Base-by-base conservation (phyloP, 1,140 invertebrate species). In the Macrosteles quadrilineatus region DNA sequence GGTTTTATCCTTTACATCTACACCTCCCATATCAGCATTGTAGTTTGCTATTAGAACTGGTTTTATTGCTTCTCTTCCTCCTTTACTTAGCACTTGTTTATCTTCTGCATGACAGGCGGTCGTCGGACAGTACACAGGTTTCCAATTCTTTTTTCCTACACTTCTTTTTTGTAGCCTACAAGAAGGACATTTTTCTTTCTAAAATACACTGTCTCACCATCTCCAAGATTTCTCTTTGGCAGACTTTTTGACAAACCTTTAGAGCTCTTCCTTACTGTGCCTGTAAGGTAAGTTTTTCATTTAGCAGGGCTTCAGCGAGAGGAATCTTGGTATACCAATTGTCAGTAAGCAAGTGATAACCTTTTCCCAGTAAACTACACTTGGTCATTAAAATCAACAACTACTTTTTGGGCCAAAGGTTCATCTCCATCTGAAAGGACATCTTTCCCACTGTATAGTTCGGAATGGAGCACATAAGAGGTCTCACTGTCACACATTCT, bases 1-100 rank as follows among this genome's bases (percentile, higher is more conserved):
- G n/a, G 65, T 45, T 45, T 67, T 67, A 29, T 67, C 65, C 40
- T 67, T 67, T 11, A n/a, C 19, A 29, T 67, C 65, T 12, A 67
- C 65, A 17, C 65, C 65, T 21, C 40, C 65, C 65, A 67, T 67
- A 67, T 67, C 47, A 12, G 47, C 19, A 47, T 67, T 67, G 29
- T 67, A 67, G 43, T 67, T 29, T 45, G 43, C 19, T n/a, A 67
- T 67, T 9, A 67, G 31, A 14, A 47, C 17, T 19, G 65, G 31
- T 67, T 67, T 67, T 17, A 45, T 45, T 45, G 29, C 32, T 47
- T 47, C 32, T 45, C 11, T 43, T n/a, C 65, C 65, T 45, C 63
- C 36, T 65, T 32, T 65, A 25, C 63, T 65, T 14, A 11, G 29
- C 17, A 65, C 36, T n/a, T 14, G 30, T 36, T 30, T 14, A 32